These are phyloP conservation scores for Myocastor coypus DNA, from an alignment of 2,113 vertebrate genomes.

Conservation along the genomic window DNA sequence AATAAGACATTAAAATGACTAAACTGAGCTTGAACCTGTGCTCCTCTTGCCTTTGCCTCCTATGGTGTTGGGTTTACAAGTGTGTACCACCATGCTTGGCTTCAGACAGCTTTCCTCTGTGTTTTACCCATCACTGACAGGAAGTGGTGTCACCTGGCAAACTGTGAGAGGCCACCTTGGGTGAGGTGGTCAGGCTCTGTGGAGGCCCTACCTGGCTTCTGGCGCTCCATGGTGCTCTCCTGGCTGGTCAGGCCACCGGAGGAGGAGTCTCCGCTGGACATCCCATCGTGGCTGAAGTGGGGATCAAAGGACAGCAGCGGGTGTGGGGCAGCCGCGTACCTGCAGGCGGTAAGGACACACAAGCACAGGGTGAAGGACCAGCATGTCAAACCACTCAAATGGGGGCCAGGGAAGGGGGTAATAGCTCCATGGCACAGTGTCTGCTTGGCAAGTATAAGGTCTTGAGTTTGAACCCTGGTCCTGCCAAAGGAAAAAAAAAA, in stretches of 20 bases:
- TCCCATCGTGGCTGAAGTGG: slow-evolving; percentile 87
- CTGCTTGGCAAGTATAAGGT: too few relatives aligned
- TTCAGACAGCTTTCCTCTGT: not conserved
- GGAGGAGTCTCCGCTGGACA: slow-evolving; percentile 92
- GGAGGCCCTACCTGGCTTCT: slow-evolving; percentile 89
- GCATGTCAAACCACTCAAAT: not conserved
- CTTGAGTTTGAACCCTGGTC: too few relatives aligned
- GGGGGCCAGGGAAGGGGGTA: too few relatives aligned
- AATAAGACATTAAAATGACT: not conserved
- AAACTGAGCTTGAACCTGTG: not conserved
- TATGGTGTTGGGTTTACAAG: not conserved
- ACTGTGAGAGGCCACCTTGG: not conserved
- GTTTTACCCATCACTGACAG: not conserved
- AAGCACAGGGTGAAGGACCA: not conserved
- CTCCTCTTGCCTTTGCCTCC: not conserved
- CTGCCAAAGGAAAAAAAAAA: too few relatives aligned
- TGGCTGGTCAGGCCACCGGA: slow-evolving; percentile 92
- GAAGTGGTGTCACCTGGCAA: not conserved
- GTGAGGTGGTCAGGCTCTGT: fast-evolving
- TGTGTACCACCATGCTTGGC: not conserved
- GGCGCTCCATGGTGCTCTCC: slow-evolving; percentile 94
- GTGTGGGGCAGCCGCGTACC: slow-evolving; percentile 88
- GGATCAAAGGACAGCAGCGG: slow-evolving; percentile 88
- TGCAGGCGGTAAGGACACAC: slow-evolving; percentile 58
- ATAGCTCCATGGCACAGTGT: too few relatives aligned